Conservation (phyloP, 2,113 vertebrate genomes). For the Oryzias woworae region DNA sequence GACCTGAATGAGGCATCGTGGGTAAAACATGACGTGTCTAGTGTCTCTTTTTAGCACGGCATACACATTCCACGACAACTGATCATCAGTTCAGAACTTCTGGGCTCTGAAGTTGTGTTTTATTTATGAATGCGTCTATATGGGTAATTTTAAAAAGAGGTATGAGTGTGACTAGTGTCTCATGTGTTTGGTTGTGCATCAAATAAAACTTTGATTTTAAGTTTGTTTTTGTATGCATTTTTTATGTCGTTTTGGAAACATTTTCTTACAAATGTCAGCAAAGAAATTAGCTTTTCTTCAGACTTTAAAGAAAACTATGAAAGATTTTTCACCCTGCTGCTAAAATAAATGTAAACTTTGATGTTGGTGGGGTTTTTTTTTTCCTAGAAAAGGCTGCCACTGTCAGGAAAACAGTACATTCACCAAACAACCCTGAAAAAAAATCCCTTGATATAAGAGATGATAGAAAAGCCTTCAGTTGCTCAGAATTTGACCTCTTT, state of each 20-base stretch:
- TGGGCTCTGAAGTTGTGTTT: conserved; percentile 6
- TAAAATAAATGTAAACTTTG: conserved; percentile 21
- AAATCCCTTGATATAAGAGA: conserved; percentile 46
- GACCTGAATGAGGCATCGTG: conserved; percentile 30
- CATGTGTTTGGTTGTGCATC: conserved; percentile 6
- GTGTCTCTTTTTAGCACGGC: conserved; percentile 21
- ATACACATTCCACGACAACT: conserved; percentile 41
- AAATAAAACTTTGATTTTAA: conserved; percentile 36
- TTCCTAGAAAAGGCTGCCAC: conserved; percentile 40
- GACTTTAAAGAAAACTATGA: conserved; percentile 43
- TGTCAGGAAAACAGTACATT: conserved; percentile 46
- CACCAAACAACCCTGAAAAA: conserved; percentile 50
- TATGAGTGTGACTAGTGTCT: conserved; percentile 21
- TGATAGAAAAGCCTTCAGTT: conserved; percentile 30
- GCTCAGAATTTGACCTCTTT: no score
- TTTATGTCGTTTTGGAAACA: conserved; percentile 8
- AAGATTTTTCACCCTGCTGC: conserved; percentile 28
- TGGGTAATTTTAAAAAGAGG: no score
- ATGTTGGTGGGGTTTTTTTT: conserved; percentile 46
- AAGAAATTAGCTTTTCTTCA: conserved; percentile 33
- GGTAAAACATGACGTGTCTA: conserved; percentile 31
- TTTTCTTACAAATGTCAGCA: conserved; percentile 22
- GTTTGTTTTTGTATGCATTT: conserved; percentile 3
- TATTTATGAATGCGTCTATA: conserved; percentile 9
- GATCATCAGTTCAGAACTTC: conserved; percentile 32